A percentile compares a stretch with the other conserved stretches of the same genome.
phyloP scores from a whole-genome alignment of 2,113 vertebrate species.

The Urocolius indicus region DNA sequence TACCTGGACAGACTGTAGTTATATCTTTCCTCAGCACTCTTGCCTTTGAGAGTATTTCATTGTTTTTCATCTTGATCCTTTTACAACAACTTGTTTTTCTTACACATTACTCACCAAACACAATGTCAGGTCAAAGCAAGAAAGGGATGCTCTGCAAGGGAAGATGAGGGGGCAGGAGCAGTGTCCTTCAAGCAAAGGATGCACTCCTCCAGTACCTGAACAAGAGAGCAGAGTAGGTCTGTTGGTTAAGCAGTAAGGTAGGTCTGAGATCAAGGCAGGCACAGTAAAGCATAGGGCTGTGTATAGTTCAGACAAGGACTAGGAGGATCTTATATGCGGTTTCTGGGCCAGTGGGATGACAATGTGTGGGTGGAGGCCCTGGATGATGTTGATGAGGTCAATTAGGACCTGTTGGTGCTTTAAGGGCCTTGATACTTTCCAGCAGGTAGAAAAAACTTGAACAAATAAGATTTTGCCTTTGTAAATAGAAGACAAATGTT shows the following conservation, averaged over 20 bases:
- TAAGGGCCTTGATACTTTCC: background rate
- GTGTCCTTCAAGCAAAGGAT: background rate
- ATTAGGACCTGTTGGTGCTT: background rate
- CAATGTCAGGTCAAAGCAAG: background rate
- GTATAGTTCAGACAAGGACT: background rate
- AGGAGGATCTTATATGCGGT: background rate
- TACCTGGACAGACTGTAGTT: background rate
- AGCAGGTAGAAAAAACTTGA: background rate
- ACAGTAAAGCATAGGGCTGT: background rate
- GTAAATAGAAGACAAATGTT: background rate
- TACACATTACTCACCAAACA: background rate
- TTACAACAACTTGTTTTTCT: background rate
- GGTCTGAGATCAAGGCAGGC: background rate
- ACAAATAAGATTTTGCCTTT: background rate
- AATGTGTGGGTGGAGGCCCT: fast-evolving
- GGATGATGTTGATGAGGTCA: background rate
- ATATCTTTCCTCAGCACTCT: background rate
- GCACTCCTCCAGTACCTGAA: background rate
- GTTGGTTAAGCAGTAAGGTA: background rate
- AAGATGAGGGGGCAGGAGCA: background rate
- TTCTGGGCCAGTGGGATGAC: background rate
- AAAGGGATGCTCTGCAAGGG: background rate
- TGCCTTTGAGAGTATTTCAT: background rate
- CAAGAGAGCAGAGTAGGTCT: background rate
- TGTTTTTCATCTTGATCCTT: background rate